Evolutionary conservation across 2,797 vertebrate species (phyloP), one percentile per base, ranked within the genome.

Genomic region (Mormyrus hasselquistii): DNA sequence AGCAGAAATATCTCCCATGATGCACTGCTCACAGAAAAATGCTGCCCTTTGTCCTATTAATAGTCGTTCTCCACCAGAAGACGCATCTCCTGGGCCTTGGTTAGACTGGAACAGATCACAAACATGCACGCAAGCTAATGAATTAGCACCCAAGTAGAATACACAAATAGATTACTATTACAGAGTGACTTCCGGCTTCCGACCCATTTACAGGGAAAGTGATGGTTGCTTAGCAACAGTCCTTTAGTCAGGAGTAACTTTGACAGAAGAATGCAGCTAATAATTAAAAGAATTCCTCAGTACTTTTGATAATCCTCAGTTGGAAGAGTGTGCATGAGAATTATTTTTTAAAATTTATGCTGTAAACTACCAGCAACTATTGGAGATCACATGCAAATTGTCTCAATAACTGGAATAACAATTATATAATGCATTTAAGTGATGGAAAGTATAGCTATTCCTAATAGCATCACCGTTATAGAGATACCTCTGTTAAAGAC

Each of bases 161-260:
- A 85, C 84, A 86, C 25, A 86, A 53, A 52, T 86, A 86, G 25
- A 52, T 55, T 16, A 55, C 84, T 34, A 52, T 86, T 86, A 52
- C n/a, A 85, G 49, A 29, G 49, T 25, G 49, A 55, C 25, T 52
- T 86, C 25, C 22, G 10, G 84, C 84, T 25, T 53, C 29, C 52
- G 29, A 38, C 84, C 22, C 9, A 22, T 82, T 25, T 55, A 52
- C 4, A 86, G 84, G 49, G 49, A 53, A 19, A 34, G 84, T 16
- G 22, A 52, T 34, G 52, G 84, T 55, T 86, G 84, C 84, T 38
- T 86, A 86, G 84, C 84, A 55, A 86, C 84, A 86, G 25, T 52
- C 52, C 22, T 55, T 52, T 38, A 53, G 84, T 29, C 25, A 53
- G 12, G 84, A 86, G 49, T 8, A 29, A 52, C 84, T 86, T 19